A percentile compares a stretch with the other conserved stretches of the same genome.
phyloP scores from a whole-genome alignment of 37 sponge, comb jelly and placozoan species.

The Ianthella basta region DNA sequence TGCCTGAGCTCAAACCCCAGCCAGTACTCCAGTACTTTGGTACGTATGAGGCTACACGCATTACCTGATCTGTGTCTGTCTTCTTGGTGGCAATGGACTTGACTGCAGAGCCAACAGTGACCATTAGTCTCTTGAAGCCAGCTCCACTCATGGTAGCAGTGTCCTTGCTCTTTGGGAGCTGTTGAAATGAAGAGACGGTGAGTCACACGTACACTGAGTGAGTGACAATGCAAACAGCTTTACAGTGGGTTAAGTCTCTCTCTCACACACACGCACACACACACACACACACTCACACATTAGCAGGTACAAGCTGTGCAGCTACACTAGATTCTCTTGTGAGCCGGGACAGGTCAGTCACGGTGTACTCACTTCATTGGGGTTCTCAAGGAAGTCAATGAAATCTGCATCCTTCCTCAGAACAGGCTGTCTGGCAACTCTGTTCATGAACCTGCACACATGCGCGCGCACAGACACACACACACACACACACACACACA shows the following conservation, averaged over 20 bases:
- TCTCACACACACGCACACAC: too few species aligned
- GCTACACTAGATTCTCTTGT: too few species aligned
- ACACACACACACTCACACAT: too few species aligned
- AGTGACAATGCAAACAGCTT: too few species aligned
- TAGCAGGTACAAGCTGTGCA: too few species aligned
- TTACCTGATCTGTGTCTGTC: slow-evolving; percentile 79
- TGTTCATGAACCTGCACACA: slow-evolving; percentile 22
- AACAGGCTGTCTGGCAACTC: slow-evolving; percentile 16
- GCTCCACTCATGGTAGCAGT: slow-evolving; percentile 92
- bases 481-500: slow-evolving; percentile 49
- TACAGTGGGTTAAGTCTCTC: too few species aligned
- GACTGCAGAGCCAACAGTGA: slow-evolving; percentile 85
- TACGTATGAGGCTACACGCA: too few species aligned
- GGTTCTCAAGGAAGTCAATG: slow-evolving; percentile 82
- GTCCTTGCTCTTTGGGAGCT: slow-evolving; percentile 91
- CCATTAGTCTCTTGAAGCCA: slow-evolving; percentile 91
- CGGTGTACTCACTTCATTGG: slow-evolving; percentile 55
- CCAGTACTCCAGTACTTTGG: too few species aligned
- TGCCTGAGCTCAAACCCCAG: too few species aligned
- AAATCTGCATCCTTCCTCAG: slow-evolving; percentile 32
- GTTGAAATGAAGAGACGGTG: too few species aligned
- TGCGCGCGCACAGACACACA: slow-evolving; percentile 42
- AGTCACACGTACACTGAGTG: too few species aligned
- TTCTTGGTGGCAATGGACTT: slow-evolving; percentile 84
- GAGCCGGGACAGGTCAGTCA: background rate